Evolutionary conservation across 2,888 invertebrate species (phyloP).

Genomic region (Pammene aurita): DNA sequence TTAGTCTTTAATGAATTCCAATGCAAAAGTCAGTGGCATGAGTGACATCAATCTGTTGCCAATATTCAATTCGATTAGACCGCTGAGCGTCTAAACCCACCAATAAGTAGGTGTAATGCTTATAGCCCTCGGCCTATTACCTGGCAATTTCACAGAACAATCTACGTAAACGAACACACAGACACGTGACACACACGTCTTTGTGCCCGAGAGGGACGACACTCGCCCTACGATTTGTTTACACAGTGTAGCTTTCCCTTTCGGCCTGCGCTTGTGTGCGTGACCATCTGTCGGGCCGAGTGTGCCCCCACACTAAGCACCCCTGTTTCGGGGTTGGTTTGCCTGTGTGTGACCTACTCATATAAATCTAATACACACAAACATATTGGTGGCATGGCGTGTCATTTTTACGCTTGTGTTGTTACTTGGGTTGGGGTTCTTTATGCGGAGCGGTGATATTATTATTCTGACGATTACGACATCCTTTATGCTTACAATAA

Average conservation of each 20-base stretch:
- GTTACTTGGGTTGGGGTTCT: slow-evolving; percentile 81
- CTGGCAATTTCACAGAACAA: slow-evolving; percentile 84
- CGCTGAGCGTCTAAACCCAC: slow-evolving; percentile 74
- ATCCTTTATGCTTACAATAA: slow-evolving; percentile 83
- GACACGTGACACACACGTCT: slow-evolving; percentile 75
- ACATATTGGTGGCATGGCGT: slow-evolving; percentile 80
- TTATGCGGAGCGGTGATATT: slow-evolving; percentile 81
- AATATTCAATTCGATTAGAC: slow-evolving; percentile 78
- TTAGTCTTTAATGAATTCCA: slow-evolving; percentile 43
- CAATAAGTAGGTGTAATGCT: slow-evolving; percentile 82
- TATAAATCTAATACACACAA: slow-evolving; percentile 83
- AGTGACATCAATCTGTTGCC: slow-evolving; percentile 61
- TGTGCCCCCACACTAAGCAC: slow-evolving; percentile 71
- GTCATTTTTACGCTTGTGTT: slow-evolving; percentile 83
- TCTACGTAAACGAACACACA: slow-evolving; percentile 79
- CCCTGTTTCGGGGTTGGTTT: slow-evolving; percentile 72
- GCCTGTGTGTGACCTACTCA: slow-evolving; percentile 80
- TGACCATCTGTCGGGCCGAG: slow-evolving; percentile 77
- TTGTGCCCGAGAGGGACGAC: slow-evolving; percentile 75
- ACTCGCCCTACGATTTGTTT: slow-evolving; percentile 78
- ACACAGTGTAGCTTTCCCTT: slow-evolving; percentile 83
- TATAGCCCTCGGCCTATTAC: slow-evolving; percentile 82
- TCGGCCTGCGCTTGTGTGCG: slow-evolving; percentile 71
- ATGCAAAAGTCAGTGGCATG: slow-evolving; percentile 56
- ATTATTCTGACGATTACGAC: slow-evolving; percentile 83